These are phyloP conservation scores for Campoplex capitator DNA, from an alignment of 2,888 invertebrate species.

Conservation along the genomic window DNA sequence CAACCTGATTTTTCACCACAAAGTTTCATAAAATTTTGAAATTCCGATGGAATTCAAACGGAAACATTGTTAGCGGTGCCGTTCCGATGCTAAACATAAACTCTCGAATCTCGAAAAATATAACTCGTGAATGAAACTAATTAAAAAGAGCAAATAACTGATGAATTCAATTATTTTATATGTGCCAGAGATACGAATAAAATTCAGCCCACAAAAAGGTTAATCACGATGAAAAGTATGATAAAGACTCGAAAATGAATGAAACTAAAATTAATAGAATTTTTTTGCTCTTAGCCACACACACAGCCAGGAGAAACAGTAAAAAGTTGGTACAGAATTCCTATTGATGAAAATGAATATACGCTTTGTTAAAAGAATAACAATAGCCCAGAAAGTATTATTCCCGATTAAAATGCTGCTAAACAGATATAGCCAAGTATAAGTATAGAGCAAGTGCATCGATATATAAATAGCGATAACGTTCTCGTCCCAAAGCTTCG, in stretches of 20 bases:
- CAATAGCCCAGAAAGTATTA: not conserved
- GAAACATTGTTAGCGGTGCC: not conserved
- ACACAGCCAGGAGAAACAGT: too few relatives aligned
- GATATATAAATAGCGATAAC: conserved; percentile 10
- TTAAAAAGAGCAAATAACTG: not conserved
- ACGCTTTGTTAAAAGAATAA: not conserved
- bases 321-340: too few relatives aligned
- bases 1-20: not conserved
- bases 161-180: too few relatives aligned
- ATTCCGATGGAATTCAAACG: not conserved
- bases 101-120: not conserved
- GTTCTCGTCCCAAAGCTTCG: conserved; percentile 1
- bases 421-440: not conserved
- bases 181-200: not conserved
- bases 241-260: too few relatives aligned
- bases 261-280: too few relatives aligned
- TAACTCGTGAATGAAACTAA: not conserved
- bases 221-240: too few relatives aligned
- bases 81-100: not conserved
- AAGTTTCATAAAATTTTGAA: not conserved
- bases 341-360: not conserved
- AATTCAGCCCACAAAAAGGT: too few relatives aligned
- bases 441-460: too few relatives aligned
- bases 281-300: too few relatives aligned
- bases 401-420: not conserved